These are phyloP conservation scores for Gasterosteus aculeatus DNA, from an alignment of 2,113 vertebrate species.

Conservation along the genomic window DNA sequence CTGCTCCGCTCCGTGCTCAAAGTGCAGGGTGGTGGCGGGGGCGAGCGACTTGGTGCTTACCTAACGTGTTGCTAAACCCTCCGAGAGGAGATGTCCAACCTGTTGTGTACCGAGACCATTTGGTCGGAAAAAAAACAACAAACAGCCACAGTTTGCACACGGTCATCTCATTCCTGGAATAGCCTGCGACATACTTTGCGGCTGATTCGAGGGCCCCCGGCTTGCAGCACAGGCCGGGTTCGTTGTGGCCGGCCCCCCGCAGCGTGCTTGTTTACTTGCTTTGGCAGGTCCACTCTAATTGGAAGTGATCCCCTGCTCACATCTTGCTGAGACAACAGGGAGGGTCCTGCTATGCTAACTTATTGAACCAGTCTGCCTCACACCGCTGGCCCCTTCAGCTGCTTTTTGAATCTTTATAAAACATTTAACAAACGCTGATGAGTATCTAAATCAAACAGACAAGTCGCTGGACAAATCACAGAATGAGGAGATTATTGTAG, in stretches of 20 bases:
- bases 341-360: constrained; percentile 34
- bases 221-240: constrained; percentile 51
- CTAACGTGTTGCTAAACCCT: constrained; percentile 44
- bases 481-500: neutral
- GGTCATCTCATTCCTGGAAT: constrained; percentile 44
- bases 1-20: neutral
- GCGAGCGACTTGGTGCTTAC: constrained; percentile 27
- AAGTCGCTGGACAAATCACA: neutral
- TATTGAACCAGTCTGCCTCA: constrained; percentile 38
- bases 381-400: constrained; percentile 4
- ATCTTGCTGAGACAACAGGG: constrained; percentile 54
- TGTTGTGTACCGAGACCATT: constrained; percentile 38
- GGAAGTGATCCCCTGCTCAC: constrained; percentile 57
- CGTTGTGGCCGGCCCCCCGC: constrained; percentile 29
- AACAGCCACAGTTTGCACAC: constrained; percentile 40
- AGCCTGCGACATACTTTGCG: constrained; percentile 26
- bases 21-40: constrained; percentile 24
- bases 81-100: constrained; percentile 31
- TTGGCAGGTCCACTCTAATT: constrained; percentile 63
- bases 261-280: constrained; percentile 58
- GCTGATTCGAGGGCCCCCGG: constrained; percentile 35
- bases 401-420: neutral
- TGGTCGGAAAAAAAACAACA: constrained; percentile 43
- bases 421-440: neutral
- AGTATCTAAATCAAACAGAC: constrained; percentile 10